Evolutionary conservation across 1,140 invertebrate genomes (phyloP), one percentile per base, ranked within the genome.

Genomic region (Halictus rubicundus): DNA sequence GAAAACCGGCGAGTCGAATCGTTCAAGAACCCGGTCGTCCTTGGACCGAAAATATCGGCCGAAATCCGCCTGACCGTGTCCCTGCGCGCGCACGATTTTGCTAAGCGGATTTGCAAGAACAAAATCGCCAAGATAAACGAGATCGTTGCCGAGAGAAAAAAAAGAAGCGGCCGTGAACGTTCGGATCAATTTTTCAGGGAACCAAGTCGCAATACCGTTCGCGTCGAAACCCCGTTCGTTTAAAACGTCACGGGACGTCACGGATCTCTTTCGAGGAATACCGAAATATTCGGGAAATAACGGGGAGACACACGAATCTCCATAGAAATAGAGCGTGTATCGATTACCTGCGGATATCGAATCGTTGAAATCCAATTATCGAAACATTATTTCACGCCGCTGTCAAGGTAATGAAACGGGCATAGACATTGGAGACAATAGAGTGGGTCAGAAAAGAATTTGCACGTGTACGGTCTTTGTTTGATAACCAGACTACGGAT

Each of bases 181-280:
- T 77, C 23, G 23, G 76, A 78, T 78, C 76, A 59, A 78, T 78
- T 65, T 78, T 72, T 39, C 49, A 6, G 12, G 60, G 54, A n/a
- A n/a, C 75, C 19, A 12, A 49, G 46, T 72, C 60, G 37, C 59
- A 57, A 72, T 65, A 72, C 46, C 60, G 71, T 64, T 61, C 49
- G 54, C 54, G 54, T 49, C 27, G 16, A 46, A 7, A 59, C 16
- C 21, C 21, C 25, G 32, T 37, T 66, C 57, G 9, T 60, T n/a
- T 14, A 4, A 19, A 12, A 19, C 54, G 14, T 19, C 12, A 7
- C 19, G 12, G 14, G 14, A 66, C 4, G 37, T 23, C 23, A 16
- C 39, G 23, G 37, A 42, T 68, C 42, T 57, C 23, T 8, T 25
- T 59, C 25, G 59, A 14, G n/a, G 1, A 27, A 16, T 27, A 61